Evolutionary conservation across 1,140 invertebrate genomes (phyloP).

Genomic region (Drosophila funebris): DNA sequence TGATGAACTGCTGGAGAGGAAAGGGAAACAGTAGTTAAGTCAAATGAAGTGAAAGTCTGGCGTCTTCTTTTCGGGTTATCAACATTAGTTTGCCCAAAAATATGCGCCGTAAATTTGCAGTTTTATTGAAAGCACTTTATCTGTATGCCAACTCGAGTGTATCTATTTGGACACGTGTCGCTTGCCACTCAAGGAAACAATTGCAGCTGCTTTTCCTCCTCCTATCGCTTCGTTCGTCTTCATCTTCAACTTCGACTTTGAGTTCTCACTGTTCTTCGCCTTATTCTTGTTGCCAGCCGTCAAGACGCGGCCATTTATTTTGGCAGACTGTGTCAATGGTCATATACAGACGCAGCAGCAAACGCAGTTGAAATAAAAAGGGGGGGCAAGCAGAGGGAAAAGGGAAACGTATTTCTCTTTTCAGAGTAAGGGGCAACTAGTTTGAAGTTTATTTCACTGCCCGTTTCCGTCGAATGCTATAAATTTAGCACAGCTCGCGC

Average conservation of each 20-base stretch:
- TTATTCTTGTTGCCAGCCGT: not conserved
- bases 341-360: slow-evolving; percentile 13
- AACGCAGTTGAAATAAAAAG: not conserved
- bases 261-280: slow-evolving; percentile 2
- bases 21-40: not conserved
- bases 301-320: slow-evolving; percentile 48
- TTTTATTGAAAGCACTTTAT: slow-evolving; percentile 52
- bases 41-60: not conserved
- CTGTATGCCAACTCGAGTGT: slow-evolving; percentile 41
- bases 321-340: slow-evolving; percentile 53
- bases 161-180: slow-evolving; percentile 62
- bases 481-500: slow-evolving; percentile 46
- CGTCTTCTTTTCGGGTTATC: slow-evolving; percentile 20
- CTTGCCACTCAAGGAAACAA: slow-evolving; percentile 47
- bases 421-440: slow-evolving; percentile 20
- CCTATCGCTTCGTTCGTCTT: no score
- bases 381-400: not conserved
- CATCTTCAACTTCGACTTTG: not conserved
- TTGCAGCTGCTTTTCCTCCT: slow-evolving; percentile 19
- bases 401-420: not conserved
- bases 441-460: slow-evolving; percentile 28
- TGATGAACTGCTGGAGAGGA: slow-evolving; percentile 49
- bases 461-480: slow-evolving; percentile 27
- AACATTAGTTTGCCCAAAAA: slow-evolving; percentile 68
- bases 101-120: slow-evolving; percentile 58